These are phyloP conservation scores for Drosophila kuntzei DNA, from an alignment of 2,888 invertebrate genomes.

Conservation along the genomic window DNA sequence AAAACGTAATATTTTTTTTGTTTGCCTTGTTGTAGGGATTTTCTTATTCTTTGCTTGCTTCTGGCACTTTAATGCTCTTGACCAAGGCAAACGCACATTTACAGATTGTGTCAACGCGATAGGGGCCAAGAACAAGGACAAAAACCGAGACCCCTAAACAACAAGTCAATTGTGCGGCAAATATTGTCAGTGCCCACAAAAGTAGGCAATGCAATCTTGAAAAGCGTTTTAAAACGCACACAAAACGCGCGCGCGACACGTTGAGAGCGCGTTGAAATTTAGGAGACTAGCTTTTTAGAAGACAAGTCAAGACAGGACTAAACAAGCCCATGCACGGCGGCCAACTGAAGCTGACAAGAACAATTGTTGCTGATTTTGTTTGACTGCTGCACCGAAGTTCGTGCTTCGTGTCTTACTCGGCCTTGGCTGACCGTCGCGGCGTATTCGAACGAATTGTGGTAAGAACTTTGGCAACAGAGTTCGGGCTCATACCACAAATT, in stretches of 20 bases:
- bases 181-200: constrained; percentile 40
- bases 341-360: constrained; percentile 76
- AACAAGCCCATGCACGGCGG: constrained; percentile 72
- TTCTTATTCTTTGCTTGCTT: constrained; percentile 38
- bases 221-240: constrained; percentile 49
- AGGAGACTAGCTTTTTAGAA: constrained; percentile 25
- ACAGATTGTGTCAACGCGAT: constrained; percentile 72
- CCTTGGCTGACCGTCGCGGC: constrained; percentile 50
- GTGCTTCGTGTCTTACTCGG: constrained; percentile 53
- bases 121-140: constrained; percentile 33
- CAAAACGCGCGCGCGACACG: constrained; percentile 37
- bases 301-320: constrained; percentile 49
- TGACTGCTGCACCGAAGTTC: constrained; percentile 57
- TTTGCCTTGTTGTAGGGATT: constrained; percentile 32
- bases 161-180: constrained; percentile 63
- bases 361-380: constrained; percentile 81
- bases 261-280: constrained; percentile 1
- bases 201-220: constrained; percentile 44
- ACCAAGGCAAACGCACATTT: constrained; percentile 65
- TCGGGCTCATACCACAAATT: constrained; percentile 1
- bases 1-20: constrained; percentile 54
- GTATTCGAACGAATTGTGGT: constrained; percentile 36
- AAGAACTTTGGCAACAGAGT: constrained; percentile 24
- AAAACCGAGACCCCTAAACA: constrained; percentile 44
- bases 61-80: constrained; percentile 61